phyloP scores from a whole-genome alignment of 2,113 vertebrate genomes.

The Phocoena phocoena region DNA sequence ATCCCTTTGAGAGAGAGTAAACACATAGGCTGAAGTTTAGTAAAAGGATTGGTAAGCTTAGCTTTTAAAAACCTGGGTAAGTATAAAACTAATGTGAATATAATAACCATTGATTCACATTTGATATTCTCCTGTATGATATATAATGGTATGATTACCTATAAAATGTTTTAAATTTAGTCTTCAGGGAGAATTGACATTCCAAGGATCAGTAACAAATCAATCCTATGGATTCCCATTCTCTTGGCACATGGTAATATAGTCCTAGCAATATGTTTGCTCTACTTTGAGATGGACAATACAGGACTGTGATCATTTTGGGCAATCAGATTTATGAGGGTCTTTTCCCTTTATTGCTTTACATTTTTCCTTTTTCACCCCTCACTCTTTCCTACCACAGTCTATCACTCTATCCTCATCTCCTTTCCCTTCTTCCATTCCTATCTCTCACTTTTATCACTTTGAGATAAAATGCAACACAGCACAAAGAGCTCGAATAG shows the following conservation, averaged over 20 bases:
- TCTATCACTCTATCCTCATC: neutral
- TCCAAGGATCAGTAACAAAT: neutral
- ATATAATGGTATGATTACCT: neutral
- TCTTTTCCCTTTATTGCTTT: neutral
- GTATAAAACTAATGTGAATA: neutral
- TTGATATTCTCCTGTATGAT: neutral
- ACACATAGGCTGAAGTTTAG: neutral
- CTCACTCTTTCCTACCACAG: neutral
- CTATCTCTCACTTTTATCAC: neutral
- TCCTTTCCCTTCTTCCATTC: neutral
- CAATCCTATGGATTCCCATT: neutral
- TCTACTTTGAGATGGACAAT: neutral
- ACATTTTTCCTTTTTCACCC: neutral
- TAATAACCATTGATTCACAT: neutral
- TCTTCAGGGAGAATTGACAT: neutral
- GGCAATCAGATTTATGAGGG: neutral
- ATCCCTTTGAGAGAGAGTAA: neutral
- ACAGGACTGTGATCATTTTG: neutral
- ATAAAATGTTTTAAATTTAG: neutral
- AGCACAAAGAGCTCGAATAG: neutral
- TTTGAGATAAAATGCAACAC: neutral
- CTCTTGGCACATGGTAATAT: neutral
- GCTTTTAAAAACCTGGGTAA: neutral
- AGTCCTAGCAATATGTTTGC: neutral
- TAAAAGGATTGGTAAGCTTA: neutral